Evolutionary conservation across 1,140 invertebrate genomes (phyloP).

Genomic region (Conus ventricosus): DNA sequence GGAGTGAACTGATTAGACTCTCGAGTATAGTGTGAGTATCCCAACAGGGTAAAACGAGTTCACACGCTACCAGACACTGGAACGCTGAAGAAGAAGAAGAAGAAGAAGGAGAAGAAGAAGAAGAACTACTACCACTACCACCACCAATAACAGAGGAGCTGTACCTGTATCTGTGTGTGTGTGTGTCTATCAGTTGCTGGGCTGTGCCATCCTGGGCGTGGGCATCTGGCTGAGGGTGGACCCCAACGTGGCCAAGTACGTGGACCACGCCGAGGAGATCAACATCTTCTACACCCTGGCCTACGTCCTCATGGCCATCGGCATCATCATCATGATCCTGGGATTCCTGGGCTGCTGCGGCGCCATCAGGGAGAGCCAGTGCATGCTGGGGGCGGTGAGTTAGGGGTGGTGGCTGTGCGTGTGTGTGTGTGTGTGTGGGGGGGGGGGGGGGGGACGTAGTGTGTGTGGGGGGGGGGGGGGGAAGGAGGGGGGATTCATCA

Average conservation of each 20-base stretch:
- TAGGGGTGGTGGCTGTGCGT: background rate
- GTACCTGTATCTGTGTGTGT: background rate
- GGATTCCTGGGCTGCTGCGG: slow-evolving; percentile 95
- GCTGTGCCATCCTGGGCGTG: slow-evolving; percentile 83
- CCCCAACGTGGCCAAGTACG: slow-evolving; percentile 64
- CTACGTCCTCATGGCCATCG: slow-evolving; percentile 84
- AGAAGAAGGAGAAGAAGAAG: too few relatives aligned
- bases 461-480: too few relatives aligned
- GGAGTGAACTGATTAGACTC: too few relatives aligned
- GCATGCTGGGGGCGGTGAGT: slow-evolving; percentile 87
- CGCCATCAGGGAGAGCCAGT: slow-evolving; percentile 89
- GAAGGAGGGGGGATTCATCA: too few relatives aligned
- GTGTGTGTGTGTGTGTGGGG: background rate
- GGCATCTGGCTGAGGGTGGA: slow-evolving; percentile 87
- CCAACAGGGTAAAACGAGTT: too few relatives aligned
- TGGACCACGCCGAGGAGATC: slow-evolving; percentile 60
- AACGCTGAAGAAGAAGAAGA: too few relatives aligned
- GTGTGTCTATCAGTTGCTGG: slow-evolving; percentile 79
- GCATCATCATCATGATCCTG: slow-evolving; percentile 87
- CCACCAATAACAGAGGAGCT: too few relatives aligned
- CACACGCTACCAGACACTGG: too few relatives aligned
- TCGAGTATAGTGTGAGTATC: background rate
- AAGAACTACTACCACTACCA: too few relatives aligned
- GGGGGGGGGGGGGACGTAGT: too few relatives aligned
- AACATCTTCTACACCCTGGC: slow-evolving; percentile 63